phyloP scores from a whole-genome alignment of 2,888 invertebrate genomes.

The Apamea anceps region DNA sequence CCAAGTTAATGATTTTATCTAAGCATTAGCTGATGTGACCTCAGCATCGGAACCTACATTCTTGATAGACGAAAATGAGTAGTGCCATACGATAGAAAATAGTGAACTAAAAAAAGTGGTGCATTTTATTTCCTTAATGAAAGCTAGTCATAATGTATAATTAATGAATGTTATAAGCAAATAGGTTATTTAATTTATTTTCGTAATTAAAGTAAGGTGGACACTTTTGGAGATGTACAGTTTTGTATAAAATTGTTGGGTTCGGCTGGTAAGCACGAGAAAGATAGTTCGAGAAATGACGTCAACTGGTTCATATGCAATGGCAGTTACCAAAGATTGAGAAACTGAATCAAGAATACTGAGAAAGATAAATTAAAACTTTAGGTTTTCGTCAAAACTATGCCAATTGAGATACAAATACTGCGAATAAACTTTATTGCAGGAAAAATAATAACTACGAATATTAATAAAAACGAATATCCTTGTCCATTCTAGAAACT shows the following conservation, averaged over 20 bases:
- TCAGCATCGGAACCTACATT: conserved; percentile 63
- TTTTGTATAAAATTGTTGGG: conserved; percentile 39
- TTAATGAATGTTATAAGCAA: conserved; percentile 71
- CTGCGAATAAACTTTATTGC: background rate
- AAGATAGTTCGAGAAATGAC: conserved; percentile 35
- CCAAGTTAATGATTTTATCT: conserved; percentile 81
- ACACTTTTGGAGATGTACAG: conserved; percentile 42
- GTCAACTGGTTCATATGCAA: conserved; percentile 35
- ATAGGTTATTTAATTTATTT: conserved; percentile 76
- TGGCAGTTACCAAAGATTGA: background rate
- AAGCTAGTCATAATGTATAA: conserved; percentile 85
- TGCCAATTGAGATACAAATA: background rate
- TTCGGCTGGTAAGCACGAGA: conserved; percentile 20
- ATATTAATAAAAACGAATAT: conserved; percentile 2
- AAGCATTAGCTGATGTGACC: conserved; percentile 63
- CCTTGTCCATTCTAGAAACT: conserved; percentile 17
- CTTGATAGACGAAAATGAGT: conserved; percentile 67
- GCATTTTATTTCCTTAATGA: conserved; percentile 84
- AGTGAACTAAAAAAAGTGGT: conserved; percentile 79
- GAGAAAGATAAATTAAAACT: background rate
- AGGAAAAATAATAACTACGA: conserved; percentile 15
- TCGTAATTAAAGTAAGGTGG: conserved; percentile 62
- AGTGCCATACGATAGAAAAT: conserved; percentile 80
- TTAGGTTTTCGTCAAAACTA: background rate
- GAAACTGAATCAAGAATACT: background rate